A percentile compares a stretch with the other conserved stretches of the same genome.
Evolutionary conservation across 2,113 vertebrate genomes (phyloP).

Genomic region (Ceyx cyanopectus): DNA sequence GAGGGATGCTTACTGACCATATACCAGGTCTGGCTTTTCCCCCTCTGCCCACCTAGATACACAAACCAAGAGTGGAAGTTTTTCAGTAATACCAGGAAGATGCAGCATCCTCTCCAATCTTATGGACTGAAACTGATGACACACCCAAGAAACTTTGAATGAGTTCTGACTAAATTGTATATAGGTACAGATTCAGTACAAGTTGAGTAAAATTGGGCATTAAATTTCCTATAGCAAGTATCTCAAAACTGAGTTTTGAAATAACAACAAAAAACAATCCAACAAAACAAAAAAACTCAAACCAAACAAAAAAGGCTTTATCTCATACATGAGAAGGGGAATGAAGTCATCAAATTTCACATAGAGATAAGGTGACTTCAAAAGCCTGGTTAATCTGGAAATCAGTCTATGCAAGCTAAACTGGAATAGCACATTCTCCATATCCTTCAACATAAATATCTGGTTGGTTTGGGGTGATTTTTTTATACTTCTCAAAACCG

Average conservation of each 20-base stretch:
- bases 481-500: background rate
- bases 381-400: background rate
- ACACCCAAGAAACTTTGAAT: background rate
- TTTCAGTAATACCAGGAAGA: background rate
- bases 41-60: background rate
- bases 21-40: background rate
- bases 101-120: background rate
- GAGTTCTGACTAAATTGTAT: background rate
- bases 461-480: background rate
- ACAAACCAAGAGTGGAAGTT: background rate
- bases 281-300: background rate
- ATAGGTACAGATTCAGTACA: background rate
- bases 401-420: background rate
- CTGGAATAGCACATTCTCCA: background rate
- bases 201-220: background rate
- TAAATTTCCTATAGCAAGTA: background rate
- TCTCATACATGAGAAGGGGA: background rate
- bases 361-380: background rate
- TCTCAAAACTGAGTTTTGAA: background rate
- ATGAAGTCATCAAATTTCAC: background rate
- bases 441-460: background rate
- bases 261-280: no score
- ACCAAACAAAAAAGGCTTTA: background rate
- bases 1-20: background rate
- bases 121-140: background rate